A percentile compares a stretch with the other conserved stretches of the same genome.
These are phyloP conservation scores for Tolypeutes matacus DNA, from an alignment of 2,797 vertebrate species.

Conservation along the genomic window DNA sequence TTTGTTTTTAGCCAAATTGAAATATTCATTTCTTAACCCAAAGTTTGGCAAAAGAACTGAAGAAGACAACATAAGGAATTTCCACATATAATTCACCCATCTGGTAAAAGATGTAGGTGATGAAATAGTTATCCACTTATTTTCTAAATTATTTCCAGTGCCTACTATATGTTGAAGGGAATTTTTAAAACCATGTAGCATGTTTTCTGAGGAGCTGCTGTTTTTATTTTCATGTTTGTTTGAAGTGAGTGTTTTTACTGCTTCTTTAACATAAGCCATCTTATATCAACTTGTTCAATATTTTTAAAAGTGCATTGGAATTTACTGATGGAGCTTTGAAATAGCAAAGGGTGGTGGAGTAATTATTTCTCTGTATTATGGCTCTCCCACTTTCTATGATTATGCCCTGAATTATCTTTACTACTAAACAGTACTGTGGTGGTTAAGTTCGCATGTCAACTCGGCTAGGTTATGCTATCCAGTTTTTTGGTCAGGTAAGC, in stretches of 20 bases:
- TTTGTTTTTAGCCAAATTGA: constrained; percentile 28
- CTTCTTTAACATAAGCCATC: neutral
- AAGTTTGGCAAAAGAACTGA: constrained; percentile 46
- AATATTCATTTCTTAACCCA: constrained; percentile 43
- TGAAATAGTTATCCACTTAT: constrained; percentile 16
- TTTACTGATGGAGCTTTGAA: constrained; percentile 22
- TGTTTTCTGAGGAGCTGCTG: neutral
- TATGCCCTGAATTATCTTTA: neutral
- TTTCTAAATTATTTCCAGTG: constrained; percentile 47
- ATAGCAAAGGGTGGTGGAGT: neutral
- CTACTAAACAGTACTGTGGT: neutral
- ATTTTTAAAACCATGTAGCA: neutral
- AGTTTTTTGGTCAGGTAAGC: too few species aligned
- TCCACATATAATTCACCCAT: neutral
- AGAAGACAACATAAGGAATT: neutral
- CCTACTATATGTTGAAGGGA: neutral
- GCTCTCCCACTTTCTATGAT: neutral
- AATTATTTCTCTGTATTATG: neutral
- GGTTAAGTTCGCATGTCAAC: too few species aligned
- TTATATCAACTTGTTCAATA: neutral
- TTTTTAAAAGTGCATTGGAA: neutral
- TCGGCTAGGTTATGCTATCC: too few species aligned
- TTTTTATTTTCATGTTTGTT: constrained; percentile 32
- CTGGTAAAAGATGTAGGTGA: neutral
- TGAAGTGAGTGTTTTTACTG: neutral